Conservation (phyloP, 2,113 vertebrate genomes). For the Himantopus leucocephalus region DNA sequence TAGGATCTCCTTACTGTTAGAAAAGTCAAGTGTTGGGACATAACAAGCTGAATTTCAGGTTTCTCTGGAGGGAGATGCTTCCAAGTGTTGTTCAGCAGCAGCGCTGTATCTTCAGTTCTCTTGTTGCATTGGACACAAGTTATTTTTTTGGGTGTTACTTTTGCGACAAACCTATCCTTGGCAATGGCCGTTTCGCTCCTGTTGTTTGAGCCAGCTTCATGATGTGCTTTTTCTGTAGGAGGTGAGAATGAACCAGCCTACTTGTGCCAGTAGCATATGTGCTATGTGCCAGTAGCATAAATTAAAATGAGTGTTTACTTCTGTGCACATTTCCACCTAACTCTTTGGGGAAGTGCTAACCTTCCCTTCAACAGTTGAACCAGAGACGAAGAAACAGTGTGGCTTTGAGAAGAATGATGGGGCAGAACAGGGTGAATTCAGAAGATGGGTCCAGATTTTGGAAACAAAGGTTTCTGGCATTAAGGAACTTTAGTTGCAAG, state of each 20-base stretch:
- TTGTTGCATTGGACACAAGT: not conserved
- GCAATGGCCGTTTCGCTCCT: constrained; percentile 1
- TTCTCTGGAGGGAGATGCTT: not conserved
- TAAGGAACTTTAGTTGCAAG: not conserved
- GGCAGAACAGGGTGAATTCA: not conserved
- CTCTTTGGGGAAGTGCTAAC: not conserved
- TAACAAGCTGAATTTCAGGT: not conserved
- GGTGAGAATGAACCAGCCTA: not conserved
- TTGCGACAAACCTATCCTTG: not conserved
- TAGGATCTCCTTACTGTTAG: not conserved
- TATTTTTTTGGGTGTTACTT: not conserved
- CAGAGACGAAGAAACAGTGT: not conserved
- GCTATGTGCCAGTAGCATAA: not conserved
- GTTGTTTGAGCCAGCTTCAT: not conserved
- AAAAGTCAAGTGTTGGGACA: not conserved
- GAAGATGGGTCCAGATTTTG: not conserved
- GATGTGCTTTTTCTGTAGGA: not conserved
- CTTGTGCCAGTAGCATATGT: not conserved
- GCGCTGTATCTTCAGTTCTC: not conserved
- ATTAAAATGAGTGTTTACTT: not conserved
- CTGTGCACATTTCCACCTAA: not conserved
- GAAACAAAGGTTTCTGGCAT: not conserved
- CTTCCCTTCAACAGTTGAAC: not conserved
- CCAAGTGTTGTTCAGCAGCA: not conserved
- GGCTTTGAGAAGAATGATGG: not conserved